Conservation (phyloP, 2,113 vertebrate species). For the Bos taurus region DNA sequence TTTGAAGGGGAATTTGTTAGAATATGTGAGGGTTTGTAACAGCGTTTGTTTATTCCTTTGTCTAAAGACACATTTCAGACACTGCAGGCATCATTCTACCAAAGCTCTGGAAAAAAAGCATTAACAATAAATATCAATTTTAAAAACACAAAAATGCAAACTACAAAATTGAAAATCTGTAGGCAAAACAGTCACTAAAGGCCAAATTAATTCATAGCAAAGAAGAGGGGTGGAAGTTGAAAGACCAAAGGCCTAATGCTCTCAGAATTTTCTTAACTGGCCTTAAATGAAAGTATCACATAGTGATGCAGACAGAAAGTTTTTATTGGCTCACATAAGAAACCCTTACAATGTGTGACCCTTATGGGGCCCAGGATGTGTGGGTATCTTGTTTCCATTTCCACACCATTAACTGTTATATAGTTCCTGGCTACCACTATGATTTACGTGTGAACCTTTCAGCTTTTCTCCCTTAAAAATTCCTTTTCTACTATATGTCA, state of each 20-base stretch:
- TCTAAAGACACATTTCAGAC: not conserved
- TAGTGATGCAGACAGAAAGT: conserved; percentile 39
- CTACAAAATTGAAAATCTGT: not conserved
- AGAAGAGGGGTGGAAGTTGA: not conserved
- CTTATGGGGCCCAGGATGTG: conserved; percentile 3
- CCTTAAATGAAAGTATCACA: not conserved
- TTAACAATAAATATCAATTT: not conserved
- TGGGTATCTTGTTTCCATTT: conserved; percentile 46
- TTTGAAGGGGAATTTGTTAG: not conserved
- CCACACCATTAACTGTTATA: conserved; percentile 50
- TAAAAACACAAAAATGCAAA: not conserved
- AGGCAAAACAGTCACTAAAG: conserved; percentile 34
- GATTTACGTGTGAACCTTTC: conserved; percentile 5
- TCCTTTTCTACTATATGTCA: not conserved
- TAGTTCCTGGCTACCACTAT: conserved; percentile 15
- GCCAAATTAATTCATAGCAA: conserved; percentile 42
- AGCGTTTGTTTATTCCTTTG: not conserved
- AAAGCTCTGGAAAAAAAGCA: not conserved
- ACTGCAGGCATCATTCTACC: not conserved
- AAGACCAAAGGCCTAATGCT: not conserved
- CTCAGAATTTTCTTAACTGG: conserved; percentile 36
- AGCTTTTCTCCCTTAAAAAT: conserved; percentile 36
- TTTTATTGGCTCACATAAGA: conserved; percentile 22
- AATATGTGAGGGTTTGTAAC: not conserved
- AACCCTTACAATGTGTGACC: not conserved